Evolutionary conservation across 2,113 vertebrate genomes (phyloP).

Genomic region (Melospiza melodia): DNA sequence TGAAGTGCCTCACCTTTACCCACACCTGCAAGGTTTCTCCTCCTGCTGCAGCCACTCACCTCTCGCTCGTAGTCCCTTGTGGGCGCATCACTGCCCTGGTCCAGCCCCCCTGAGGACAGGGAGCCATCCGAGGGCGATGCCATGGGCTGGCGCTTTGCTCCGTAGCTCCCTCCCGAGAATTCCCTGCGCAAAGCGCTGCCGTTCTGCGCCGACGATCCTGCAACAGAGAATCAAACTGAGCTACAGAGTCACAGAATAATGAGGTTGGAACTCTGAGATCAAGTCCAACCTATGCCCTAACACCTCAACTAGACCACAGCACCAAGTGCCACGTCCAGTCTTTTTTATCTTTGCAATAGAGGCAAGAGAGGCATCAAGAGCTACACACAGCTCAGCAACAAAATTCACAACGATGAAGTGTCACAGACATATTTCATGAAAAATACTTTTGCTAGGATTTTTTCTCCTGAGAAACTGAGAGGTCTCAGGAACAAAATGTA

Average conservation of each 20-base stretch:
- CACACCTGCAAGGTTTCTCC: not conserved
- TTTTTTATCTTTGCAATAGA: no score
- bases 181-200: conserved; percentile 92
- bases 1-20: not conserved
- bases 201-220: conserved; percentile 91
- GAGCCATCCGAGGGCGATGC: conserved; percentile 95
- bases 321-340: no score
- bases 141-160: conserved; percentile 88
- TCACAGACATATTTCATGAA: no score
- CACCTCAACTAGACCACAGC: no score
- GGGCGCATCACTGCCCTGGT: conserved; percentile 86
- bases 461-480: no score
- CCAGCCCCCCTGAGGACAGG: conserved; percentile 92
- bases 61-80: conserved; percentile 93
- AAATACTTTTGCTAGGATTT: no score
- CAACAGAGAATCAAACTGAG: not conserved
- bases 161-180: conserved; percentile 90
- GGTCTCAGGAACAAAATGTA: no score
- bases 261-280: no score
- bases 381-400: no score
- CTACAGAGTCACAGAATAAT: not conserved
- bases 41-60: conserved; percentile 70
- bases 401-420: no score
- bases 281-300: no score
- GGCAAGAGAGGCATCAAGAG: no score